Evolutionary conservation across 2,113 vertebrate genomes (phyloP).

Genomic region (Meriones unguiculatus): DNA sequence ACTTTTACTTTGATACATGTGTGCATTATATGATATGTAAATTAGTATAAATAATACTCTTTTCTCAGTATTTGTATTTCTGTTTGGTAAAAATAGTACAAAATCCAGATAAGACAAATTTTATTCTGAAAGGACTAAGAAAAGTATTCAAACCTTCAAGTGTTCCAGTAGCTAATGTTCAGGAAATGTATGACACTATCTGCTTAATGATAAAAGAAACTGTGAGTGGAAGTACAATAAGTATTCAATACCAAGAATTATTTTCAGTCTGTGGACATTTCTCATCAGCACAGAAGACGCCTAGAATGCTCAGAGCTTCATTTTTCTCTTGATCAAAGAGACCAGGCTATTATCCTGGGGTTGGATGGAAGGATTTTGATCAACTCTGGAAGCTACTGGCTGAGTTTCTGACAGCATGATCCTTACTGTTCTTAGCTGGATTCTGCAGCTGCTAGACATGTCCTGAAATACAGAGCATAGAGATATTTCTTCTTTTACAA

Average conservation of each 20-base stretch:
- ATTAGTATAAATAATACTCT: background rate
- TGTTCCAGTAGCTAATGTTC: background rate
- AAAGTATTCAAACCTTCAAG: background rate
- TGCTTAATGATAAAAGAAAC: background rate
- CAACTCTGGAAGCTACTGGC: background rate
- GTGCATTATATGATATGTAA: background rate
- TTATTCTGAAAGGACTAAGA: background rate
- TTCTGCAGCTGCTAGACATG: constrained; percentile 57
- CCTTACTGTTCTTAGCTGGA: background rate
- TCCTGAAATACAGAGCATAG: background rate
- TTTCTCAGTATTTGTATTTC: background rate
- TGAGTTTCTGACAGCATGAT: background rate
- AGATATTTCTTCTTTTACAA: constrained; percentile 63
- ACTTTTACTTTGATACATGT: background rate
- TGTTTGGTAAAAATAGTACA: background rate
- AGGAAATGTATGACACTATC: background rate
- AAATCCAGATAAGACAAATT: background rate
- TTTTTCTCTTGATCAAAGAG: background rate
- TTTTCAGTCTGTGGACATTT: background rate
- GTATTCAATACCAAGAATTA: background rate
- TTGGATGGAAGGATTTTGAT: background rate
- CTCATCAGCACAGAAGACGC: background rate
- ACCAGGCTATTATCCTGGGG: background rate
- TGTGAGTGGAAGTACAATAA: background rate
- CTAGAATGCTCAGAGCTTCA: background rate